These are phyloP conservation scores for Drosophila persimilis DNA, from an alignment of 1,140 invertebrate species.

Conservation along the genomic window DNA sequence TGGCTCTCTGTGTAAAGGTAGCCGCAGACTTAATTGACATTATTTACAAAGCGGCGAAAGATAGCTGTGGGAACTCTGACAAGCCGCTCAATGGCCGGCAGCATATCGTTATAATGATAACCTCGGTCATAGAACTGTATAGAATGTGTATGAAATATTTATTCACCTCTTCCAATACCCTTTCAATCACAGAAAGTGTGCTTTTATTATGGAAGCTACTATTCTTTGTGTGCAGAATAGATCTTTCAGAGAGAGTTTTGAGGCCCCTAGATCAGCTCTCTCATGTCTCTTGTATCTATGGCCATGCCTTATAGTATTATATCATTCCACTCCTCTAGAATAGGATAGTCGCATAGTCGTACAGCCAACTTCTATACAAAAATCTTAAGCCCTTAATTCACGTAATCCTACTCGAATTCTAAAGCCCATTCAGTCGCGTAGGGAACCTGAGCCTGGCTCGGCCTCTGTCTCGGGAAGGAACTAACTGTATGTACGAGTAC, in stretches of 20 bases:
- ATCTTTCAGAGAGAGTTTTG: too few relatives aligned
- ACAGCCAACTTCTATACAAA: constrained; percentile 33
- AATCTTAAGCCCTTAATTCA: constrained; percentile 57
- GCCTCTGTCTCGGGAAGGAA: constrained; percentile 30
- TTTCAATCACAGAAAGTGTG: too few relatives aligned
- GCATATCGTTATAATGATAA: constrained; percentile 25
- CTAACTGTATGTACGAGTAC: constrained; percentile 15
- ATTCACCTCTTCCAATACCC: background rate
- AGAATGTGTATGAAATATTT: constrained; percentile 26
- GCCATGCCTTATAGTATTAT: too few relatives aligned
- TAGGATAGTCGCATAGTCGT: background rate
- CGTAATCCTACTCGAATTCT: constrained; percentile 63
- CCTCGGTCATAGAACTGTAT: constrained; percentile 6
- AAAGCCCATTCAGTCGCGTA: constrained; percentile 37
- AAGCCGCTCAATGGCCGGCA: constrained; percentile 18
- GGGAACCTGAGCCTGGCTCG: constrained; percentile 18
- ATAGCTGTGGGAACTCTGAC: constrained; percentile 40
- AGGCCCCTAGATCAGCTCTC: too few relatives aligned
- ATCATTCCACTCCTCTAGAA: too few relatives aligned
- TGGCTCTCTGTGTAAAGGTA: constrained; percentile 15
- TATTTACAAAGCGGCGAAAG: constrained; percentile 40
- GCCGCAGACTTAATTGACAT: constrained; percentile 47
- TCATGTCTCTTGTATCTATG: too few relatives aligned
- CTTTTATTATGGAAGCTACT: too few relatives aligned
- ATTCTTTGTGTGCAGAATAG: too few relatives aligned